Base-by-base conservation (phyloP, 2,113 vertebrate genomes). In the Barnardius zonarius region DNA sequence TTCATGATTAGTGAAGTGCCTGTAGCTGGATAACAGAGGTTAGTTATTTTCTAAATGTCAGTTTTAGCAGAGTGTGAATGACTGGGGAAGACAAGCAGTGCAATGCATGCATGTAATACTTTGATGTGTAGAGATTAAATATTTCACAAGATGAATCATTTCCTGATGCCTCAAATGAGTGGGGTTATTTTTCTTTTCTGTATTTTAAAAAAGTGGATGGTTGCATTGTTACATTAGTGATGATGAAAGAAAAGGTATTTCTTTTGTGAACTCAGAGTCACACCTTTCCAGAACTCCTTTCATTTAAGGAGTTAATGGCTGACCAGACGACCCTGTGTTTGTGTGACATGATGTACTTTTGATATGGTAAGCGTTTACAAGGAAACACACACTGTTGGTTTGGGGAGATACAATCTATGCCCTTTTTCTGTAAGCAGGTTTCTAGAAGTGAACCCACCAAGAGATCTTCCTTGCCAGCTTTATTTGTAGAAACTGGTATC, bases 111-210 rank as follows among this genome's bases (percentile, higher is more conserved):
- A 13, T 79, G 39, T 64, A 91, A 89, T 61, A 62, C 90, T 96
- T 96, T 97, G 93, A 96, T 95, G 91, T 91, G 86, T 91, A 37
- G 54, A 89, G 73, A 91, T 93, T 83, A 96, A 95, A 87, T 95
- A 86, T 93, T 96, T 95, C 86, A 70, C 33, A 11, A 94, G 74
- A 70, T 22, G 0, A 92, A 93, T 94, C 39, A 95, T 93, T 96
- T 96, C 88, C 92, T 95, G 66, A 54, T 93, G 66, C 30, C 37
- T 89, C 23, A 4, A 72, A 86, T 48, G 23, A 73, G 44, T 61
- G 41, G 46, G 1, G 0, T 3, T 25, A 7, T 30, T 35, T 49
- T 49, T 52, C 5, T 70, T 84, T 63, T 63, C 48, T 69, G 15
- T 44, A 13, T 67, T 83, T 62, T 73, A 3, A 52, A 72, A 67